phyloP scores from a whole-genome alignment of 1,140 invertebrate species.

The Aphelinus certus region DNA sequence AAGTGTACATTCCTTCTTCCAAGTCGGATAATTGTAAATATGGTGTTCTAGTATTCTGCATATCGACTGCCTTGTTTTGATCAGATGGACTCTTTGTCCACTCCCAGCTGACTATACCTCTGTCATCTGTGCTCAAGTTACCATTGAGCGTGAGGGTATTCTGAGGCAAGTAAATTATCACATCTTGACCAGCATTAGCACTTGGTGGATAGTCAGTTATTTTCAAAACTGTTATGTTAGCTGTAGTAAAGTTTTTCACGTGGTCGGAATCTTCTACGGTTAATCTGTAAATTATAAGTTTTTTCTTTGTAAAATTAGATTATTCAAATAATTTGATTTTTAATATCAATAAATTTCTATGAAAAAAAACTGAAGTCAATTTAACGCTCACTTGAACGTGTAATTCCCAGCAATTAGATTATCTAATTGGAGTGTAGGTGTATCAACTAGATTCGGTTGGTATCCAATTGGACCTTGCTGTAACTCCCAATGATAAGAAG shows the following conservation, averaged over 20 bases:
- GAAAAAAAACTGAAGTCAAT: conserved; percentile 18
- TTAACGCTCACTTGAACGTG: conserved; percentile 77
- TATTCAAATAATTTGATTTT: conserved; percentile 11
- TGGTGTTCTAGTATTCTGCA: conserved; percentile 92
- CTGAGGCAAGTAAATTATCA: conserved; percentile 89
- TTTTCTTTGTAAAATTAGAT: neutral
- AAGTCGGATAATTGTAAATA: conserved; percentile 87
- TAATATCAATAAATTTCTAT: conserved; percentile 8
- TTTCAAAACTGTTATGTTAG: conserved; percentile 91
- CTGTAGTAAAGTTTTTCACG: conserved; percentile 84
- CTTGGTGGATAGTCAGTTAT: conserved; percentile 94
- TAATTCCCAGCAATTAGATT: conserved; percentile 91
- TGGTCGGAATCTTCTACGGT: conserved; percentile 94
- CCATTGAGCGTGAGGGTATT: conserved; percentile 91
- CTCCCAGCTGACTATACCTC: conserved; percentile 91
- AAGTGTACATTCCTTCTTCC: conserved; percentile 93
- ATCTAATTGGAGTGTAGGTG: conserved; percentile 84
- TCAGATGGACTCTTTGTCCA: conserved; percentile 92
- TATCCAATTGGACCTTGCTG: conserved; percentile 88
- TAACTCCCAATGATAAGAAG: conserved; percentile 91
- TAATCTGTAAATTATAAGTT: conserved; percentile 65
- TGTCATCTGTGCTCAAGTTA: conserved; percentile 90
- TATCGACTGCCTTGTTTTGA: conserved; percentile 89
- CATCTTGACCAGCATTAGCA: conserved; percentile 91
- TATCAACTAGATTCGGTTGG: conserved; percentile 79